Conservation (phyloP, 2,113 vertebrate species). For the Micronisus gabar region DNA sequence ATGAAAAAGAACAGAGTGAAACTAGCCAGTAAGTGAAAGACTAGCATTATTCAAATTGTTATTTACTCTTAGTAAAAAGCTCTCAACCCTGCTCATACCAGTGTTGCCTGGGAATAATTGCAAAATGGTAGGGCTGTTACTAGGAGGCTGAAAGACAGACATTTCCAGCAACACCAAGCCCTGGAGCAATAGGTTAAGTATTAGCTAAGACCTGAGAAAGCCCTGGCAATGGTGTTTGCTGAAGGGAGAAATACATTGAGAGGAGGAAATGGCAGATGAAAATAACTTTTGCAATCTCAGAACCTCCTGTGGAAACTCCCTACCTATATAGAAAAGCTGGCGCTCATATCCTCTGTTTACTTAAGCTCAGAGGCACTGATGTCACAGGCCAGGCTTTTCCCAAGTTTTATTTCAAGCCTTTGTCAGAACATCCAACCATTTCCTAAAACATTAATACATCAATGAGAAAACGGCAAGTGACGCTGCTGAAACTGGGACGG, state of each 20-base stretch:
- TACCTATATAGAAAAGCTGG: neutral
- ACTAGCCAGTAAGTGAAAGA: neutral
- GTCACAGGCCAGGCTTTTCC: neutral
- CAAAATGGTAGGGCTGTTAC: neutral
- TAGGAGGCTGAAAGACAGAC: neutral
- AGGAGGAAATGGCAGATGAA: neutral
- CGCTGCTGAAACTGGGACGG: neutral
- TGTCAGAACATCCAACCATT: neutral
- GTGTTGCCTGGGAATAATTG: neutral
- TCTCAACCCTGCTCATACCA: neutral
- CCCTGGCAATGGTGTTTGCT: neutral
- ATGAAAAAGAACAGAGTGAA: neutral
- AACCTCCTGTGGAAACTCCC: neutral
- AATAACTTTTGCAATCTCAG: neutral
- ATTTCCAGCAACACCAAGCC: neutral
- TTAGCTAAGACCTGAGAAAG: neutral
- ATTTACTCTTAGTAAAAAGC: neutral
- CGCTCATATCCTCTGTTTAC: neutral
- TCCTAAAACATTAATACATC: neutral
- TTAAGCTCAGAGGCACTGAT: neutral
- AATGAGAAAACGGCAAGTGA: rapidly evolving
- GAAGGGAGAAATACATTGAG: neutral
- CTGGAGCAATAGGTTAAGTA: neutral
- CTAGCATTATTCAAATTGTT: neutral
- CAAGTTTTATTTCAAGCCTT: neutral